phyloP scores from a whole-genome alignment of 2,113 vertebrate species.

The Sturnus vulgaris region DNA sequence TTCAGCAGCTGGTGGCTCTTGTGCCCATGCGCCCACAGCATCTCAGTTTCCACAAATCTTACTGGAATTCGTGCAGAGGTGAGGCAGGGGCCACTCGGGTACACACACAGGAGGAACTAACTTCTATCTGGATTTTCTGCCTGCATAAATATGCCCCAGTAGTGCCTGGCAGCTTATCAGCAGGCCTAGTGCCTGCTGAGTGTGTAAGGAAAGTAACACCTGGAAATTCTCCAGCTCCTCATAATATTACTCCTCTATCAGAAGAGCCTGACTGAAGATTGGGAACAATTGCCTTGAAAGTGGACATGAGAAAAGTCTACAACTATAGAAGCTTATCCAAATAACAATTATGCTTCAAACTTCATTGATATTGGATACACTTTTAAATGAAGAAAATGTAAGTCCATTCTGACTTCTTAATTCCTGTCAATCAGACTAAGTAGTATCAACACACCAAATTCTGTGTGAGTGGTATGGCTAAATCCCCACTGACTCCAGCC shows the following conservation, averaged over 20 bases:
- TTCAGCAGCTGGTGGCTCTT: neutral
- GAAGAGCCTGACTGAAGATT: neutral
- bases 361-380: neutral
- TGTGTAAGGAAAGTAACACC: neutral
- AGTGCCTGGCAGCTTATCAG: neutral
- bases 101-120: neutral
- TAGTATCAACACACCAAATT: neutral
- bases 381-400: neutral
- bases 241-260: neutral
- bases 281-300: neutral
- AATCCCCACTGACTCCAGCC: neutral
- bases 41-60: neutral
- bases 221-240: neutral
- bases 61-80: neutral
- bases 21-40: neutral
- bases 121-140: neutral
- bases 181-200: neutral
- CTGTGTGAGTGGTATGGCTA: neutral
- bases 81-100: neutral
- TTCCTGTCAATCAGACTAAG: neutral
- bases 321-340: neutral
- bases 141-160: neutral
- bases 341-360: neutral
- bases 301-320: neutral
- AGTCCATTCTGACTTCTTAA: neutral